Conservation (phyloP, 1,140 invertebrate genomes). For the Acromyrmex heyeri region DNA sequence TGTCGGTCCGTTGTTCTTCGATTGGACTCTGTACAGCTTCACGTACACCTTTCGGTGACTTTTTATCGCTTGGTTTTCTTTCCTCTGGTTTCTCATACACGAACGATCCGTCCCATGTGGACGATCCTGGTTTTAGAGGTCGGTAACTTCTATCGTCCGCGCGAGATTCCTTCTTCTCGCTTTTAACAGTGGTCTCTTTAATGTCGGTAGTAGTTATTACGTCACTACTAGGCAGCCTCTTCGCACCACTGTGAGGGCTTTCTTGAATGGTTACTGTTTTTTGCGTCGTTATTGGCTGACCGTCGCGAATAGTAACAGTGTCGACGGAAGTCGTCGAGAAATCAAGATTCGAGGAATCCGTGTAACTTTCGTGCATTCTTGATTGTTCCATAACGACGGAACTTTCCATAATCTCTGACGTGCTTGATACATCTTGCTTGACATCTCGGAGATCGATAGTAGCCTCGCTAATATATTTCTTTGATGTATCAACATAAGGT, state of each 20-base stretch:
- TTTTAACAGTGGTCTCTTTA: constrained; percentile 44
- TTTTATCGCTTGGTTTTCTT: constrained; percentile 39
- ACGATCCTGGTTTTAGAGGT: constrained; percentile 68
- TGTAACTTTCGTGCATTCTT: constrained; percentile 71
- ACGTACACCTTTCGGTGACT: not conserved
- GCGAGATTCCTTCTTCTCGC: constrained; percentile 41
- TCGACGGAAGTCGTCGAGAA: constrained; percentile 78
- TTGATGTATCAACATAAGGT: not conserved
- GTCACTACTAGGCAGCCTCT: constrained; percentile 11
- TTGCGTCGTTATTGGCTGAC: constrained; percentile 73
- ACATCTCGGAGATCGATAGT: constrained; percentile 68
- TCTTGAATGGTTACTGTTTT: constrained; percentile 66
- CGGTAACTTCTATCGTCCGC: constrained; percentile 53
- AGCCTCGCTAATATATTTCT: constrained; percentile 68
- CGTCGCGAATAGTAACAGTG: constrained; percentile 78
- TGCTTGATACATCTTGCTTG: constrained; percentile 57
- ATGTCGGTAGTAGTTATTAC: constrained; percentile 6
- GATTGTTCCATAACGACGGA: constrained; percentile 75
- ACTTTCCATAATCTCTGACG: constrained; percentile 70
- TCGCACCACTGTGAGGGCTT: constrained; percentile 18
- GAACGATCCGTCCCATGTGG: constrained; percentile 76
- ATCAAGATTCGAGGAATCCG: constrained; percentile 74
- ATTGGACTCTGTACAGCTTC: not conserved
- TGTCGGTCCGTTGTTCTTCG: not conserved
- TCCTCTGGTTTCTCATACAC: constrained; percentile 61